Percentiles rank a stretch among this genome's conserved stretches.
phyloP scores from a whole-genome alignment of 2,113 vertebrate species.

The Malurus elegans region DNA sequence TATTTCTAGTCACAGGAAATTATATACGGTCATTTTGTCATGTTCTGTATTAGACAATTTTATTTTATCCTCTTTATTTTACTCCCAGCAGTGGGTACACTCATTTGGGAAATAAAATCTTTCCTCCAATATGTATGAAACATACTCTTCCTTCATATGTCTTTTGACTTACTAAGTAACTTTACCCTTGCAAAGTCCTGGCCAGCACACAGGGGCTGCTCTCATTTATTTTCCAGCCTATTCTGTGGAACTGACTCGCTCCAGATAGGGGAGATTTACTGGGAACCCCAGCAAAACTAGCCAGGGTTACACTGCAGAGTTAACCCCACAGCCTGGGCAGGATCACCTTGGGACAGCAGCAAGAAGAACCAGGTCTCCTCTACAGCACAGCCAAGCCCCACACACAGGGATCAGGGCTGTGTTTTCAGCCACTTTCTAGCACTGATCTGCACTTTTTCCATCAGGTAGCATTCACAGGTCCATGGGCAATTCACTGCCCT shows the following conservation, averaged over 20 bases:
- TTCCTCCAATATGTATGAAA: not conserved
- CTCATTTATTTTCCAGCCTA: not conserved
- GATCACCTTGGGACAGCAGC: not conserved
- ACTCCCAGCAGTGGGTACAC: not conserved
- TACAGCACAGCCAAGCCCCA: not conserved
- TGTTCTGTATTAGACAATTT: not conserved
- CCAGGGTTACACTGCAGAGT: not conserved
- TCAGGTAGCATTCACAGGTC: not conserved
- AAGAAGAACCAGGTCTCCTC: not conserved
- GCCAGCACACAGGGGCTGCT: not conserved
- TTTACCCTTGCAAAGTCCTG: not conserved
- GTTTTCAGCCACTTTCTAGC: not conserved
- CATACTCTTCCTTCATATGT: not conserved
- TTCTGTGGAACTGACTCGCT: not conserved
- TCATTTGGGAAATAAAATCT: not conserved
- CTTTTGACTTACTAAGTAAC: not conserved
- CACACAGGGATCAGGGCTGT: fast-evolving
- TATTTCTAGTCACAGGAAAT: not conserved
- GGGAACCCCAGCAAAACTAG: not conserved
- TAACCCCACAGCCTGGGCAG: not conserved
- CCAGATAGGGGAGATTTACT: fast-evolving
- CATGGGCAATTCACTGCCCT: not conserved
- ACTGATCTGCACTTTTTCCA: not conserved
- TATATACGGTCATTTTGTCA: not conserved
- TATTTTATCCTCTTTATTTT: not conserved